A percentile compares a stretch with the other conserved stretches of the same genome.
Conservation (phyloP, 2,797 vertebrate species). For the Periparus ater region DNA sequence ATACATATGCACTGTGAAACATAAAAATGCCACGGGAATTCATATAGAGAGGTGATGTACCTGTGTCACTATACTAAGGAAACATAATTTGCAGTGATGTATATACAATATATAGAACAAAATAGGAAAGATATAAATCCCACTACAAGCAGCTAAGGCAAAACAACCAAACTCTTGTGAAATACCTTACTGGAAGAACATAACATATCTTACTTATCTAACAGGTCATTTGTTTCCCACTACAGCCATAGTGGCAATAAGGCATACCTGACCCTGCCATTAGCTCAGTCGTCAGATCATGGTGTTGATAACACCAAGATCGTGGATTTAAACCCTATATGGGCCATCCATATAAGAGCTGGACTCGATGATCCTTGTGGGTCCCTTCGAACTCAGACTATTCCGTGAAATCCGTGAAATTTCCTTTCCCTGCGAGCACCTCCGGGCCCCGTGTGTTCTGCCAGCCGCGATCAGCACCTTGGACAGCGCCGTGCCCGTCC, state of each 20-base stretch:
- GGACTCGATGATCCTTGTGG: neutral
- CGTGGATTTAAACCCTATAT: neutral
- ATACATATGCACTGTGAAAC: neutral
- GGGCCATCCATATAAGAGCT: neutral
- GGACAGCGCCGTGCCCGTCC: neutral
- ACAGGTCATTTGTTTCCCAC: neutral
- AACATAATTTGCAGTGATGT: neutral
- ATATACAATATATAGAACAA: neutral
- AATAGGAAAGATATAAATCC: neutral
- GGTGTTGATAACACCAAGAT: neutral
- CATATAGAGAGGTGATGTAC: neutral
- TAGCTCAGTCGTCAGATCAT: neutral
- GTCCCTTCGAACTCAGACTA: neutral
- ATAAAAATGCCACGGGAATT: neutral
- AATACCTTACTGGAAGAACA: neutral
- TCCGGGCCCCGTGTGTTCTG: accelerated
- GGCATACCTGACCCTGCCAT: neutral
- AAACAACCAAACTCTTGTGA: neutral
- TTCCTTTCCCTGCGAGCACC: accelerated
- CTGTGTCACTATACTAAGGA: neutral
- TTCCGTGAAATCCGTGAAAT: accelerated
- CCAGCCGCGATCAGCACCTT: neutral
- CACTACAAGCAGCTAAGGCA: neutral
- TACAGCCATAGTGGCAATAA: accelerated
- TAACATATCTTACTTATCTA: neutral